A percentile compares a stretch with the other conserved stretches of the same genome.
Evolutionary conservation across 1,140 invertebrate genomes (phyloP).

Genomic region (Brachionus rotundiformis): DNA sequence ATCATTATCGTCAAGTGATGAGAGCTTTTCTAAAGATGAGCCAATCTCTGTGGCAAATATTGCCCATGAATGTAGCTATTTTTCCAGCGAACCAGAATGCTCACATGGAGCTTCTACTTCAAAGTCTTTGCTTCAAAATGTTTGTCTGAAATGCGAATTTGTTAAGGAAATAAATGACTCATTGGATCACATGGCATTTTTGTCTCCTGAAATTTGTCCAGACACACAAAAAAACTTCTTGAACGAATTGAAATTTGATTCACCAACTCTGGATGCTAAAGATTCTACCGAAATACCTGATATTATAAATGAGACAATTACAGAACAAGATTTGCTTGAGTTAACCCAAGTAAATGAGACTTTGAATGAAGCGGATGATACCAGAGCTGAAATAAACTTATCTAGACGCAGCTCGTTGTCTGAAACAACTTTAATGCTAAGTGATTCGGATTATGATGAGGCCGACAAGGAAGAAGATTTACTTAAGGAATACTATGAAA

Average conservation of each 20-base stretch:
- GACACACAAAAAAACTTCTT: background rate
- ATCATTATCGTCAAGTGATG: background rate
- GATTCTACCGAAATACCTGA: background rate
- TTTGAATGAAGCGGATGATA: background rate
- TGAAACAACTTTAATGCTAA: slow-evolving; percentile 26
- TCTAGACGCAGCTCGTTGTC: background rate
- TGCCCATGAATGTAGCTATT: slow-evolving; percentile 30
- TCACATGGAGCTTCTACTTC: background rate
- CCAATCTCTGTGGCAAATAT: background rate
- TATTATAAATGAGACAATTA: slow-evolving; percentile 16
- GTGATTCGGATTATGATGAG: slow-evolving; percentile 35
- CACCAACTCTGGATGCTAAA: background rate
- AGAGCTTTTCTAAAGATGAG: slow-evolving; percentile 19
- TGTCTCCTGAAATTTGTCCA: background rate
- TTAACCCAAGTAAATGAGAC: background rate
- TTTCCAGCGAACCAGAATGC: background rate
- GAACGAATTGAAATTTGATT: background rate
- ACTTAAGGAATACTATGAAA: background rate
- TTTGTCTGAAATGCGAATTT: slow-evolving; percentile 43
- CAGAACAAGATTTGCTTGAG: background rate
- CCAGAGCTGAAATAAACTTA: background rate
- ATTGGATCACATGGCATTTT: slow-evolving; percentile 45
- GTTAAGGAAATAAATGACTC: slow-evolving; percentile 26
- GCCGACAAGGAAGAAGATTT: slow-evolving; percentile 7
- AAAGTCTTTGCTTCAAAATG: background rate